Percentiles rank a stretch among this genome's conserved stretches.
Conservation (phyloP, 92 coral and sea anemone genomes). For the Palythoa heliodiscus region DNA sequence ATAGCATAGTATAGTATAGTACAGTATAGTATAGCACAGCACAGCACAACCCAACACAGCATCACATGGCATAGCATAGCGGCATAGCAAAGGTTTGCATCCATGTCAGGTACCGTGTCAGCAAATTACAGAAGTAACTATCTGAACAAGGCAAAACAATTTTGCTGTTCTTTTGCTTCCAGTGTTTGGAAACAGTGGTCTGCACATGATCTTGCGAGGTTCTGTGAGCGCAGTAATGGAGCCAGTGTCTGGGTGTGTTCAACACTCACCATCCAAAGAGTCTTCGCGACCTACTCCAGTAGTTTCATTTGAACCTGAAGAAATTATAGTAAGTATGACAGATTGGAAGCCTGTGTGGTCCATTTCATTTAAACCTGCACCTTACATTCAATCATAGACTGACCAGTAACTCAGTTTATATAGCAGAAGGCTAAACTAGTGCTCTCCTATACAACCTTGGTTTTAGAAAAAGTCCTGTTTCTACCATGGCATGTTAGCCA, state of each 20-base stretch:
- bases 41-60: not conserved
- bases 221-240: slow-evolving; percentile 70
- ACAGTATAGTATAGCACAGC: not conserved
- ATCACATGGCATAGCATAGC: too few species aligned
- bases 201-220: slow-evolving; percentile 83
- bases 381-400: too few species aligned
- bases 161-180: not conserved
- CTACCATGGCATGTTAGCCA: too few species aligned
- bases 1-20: not conserved
- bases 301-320: slow-evolving; percentile 42
- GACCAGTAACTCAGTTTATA: too few species aligned
- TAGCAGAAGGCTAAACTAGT: too few species aligned
- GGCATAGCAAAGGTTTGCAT: too few species aligned
- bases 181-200: slow-evolving; percentile 91
- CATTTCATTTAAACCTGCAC: too few species aligned
- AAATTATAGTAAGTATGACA: slow-evolving; percentile 39
- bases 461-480: too few species aligned
- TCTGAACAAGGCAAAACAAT: not conserved
- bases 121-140: too few species aligned
- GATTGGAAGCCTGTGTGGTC: too few species aligned
- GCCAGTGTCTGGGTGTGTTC: slow-evolving; percentile 50
- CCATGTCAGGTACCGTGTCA: not conserved
- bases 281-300: slow-evolving; percentile 59
- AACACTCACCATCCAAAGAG: slow-evolving; percentile 40
- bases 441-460: too few species aligned